Evolutionary conservation across 2,888 invertebrate species (phyloP).

Genomic region (Dicyrtomina minuta): DNA sequence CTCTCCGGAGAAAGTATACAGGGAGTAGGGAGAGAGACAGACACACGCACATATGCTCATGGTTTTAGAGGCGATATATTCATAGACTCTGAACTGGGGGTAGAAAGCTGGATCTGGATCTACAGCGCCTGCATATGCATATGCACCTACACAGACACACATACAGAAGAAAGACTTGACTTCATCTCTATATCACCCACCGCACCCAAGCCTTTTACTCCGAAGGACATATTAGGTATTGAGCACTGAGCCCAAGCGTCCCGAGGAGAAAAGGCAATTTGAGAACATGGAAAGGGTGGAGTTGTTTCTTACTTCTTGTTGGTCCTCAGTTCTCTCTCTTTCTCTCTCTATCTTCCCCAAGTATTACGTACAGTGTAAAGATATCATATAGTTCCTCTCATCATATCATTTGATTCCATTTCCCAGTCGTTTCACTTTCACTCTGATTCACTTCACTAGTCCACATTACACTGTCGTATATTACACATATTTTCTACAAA

Average conservation of each 20-base stretch:
- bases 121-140: background rate
- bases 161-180: background rate
- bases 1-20: slow-evolving; percentile 13
- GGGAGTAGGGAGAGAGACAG: background rate
- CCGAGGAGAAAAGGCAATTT: slow-evolving; percentile 44
- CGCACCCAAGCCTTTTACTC: background rate
- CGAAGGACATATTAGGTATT: slow-evolving; percentile 28
- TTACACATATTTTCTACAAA: slow-evolving; percentile 12
- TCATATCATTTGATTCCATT: slow-evolving; percentile 40
- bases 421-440: slow-evolving; percentile 37
- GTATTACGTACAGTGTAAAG: slow-evolving; percentile 2
- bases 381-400: slow-evolving; percentile 14
- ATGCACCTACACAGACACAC: slow-evolving; percentile 8
- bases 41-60: background rate
- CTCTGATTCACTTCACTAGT: slow-evolving; percentile 37
- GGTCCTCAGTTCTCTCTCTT: slow-evolving; percentile 24
- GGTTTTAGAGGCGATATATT: too few relatives aligned
- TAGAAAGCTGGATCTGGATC: too few relatives aligned
- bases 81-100: background rate
- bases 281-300: slow-evolving; percentile 52
- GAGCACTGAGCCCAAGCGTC: slow-evolving; percentile 19
- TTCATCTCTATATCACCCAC: too few relatives aligned
- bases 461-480: slow-evolving; percentile 20
- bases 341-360: slow-evolving; percentile 15
- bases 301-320: slow-evolving; percentile 39